These are phyloP conservation scores for Numenius phaeopus DNA, from an alignment of 2,797 vertebrate species.

Conservation along the genomic window DNA sequence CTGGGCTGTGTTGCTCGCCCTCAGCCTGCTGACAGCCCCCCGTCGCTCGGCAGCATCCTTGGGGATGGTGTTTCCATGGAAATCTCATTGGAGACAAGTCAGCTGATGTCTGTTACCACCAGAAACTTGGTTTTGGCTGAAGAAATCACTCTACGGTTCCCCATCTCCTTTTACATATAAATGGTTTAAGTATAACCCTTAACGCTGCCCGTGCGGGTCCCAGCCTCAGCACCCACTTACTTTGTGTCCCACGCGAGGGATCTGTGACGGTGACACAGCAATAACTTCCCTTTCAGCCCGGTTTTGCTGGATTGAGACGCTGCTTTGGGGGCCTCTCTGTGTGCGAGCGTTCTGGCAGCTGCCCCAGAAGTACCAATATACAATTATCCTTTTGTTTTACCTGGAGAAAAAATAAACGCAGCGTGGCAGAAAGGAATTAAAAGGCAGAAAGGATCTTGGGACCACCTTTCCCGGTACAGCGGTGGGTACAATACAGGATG, in stretches of 20 bases:
- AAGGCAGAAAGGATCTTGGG: not conserved
- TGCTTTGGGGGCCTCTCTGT: not conserved
- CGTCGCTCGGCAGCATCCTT: constrained; percentile 86
- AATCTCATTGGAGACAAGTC: constrained; percentile 83
- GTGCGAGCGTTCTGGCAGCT: not conserved
- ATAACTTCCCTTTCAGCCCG: not conserved
- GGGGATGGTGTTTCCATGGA: constrained; percentile 92
- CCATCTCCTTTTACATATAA: not conserved
- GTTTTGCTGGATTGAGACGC: not conserved
- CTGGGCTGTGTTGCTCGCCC: constrained; percentile 4
- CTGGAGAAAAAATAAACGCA: not conserved
- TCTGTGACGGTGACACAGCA: not conserved
- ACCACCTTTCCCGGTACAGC: not conserved
- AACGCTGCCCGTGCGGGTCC: not conserved
- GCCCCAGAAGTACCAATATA: not conserved
- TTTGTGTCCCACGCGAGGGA: not conserved
- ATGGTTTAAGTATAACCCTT: not conserved
- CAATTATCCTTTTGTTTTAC: not conserved
- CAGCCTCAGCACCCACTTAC: not conserved
- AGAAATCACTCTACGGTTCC: not conserved
- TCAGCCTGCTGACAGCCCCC: constrained; percentile 46
- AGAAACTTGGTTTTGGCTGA: constrained; percentile 71
- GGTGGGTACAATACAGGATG: not conserved
- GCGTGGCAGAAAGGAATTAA: not conserved
- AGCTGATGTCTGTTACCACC: constrained; percentile 88